These are phyloP conservation scores for Heliconius ethilla DNA, from an alignment of 2,888 invertebrate species.

Conservation along the genomic window DNA sequence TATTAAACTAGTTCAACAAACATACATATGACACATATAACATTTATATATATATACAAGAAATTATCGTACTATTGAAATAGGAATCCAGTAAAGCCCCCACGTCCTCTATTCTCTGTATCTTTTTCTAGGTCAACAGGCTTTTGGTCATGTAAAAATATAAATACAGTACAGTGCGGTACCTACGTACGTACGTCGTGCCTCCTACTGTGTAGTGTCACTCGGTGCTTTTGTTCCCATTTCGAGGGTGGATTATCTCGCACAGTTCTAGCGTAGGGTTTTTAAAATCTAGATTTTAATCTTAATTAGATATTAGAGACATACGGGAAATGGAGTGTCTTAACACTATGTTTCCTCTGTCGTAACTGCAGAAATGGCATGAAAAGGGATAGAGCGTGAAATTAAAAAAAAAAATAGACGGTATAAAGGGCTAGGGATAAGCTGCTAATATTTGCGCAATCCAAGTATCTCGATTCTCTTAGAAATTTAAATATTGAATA, in stretches of 20 bases:
- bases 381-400: neutral
- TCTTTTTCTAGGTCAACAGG: conserved; percentile 49
- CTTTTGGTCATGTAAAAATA: conserved; percentile 47
- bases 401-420: neutral
- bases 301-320: neutral
- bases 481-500: too few relatives aligned
- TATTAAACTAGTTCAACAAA: neutral
- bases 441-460: too few relatives aligned
- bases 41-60: neutral
- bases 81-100: conserved; percentile 25
- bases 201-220: conserved; percentile 43
- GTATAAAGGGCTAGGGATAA: too few relatives aligned
- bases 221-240: conserved; percentile 46
- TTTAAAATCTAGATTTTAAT: conserved; percentile 10
- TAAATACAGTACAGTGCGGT: conserved; percentile 36
- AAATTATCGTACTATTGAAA: conserved; percentile 24
- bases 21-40: neutral
- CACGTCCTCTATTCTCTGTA: conserved; percentile 27
- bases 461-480: too few relatives aligned
- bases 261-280: conserved; percentile 36
- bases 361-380: too few relatives aligned
- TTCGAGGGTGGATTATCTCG: conserved; percentile 43
- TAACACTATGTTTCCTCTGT: neutral
- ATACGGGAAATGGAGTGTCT: neutral
- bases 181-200: conserved; percentile 28